phyloP scores from a whole-genome alignment of 2,888 invertebrate genomes.

The Euzetes globulus region DNA sequence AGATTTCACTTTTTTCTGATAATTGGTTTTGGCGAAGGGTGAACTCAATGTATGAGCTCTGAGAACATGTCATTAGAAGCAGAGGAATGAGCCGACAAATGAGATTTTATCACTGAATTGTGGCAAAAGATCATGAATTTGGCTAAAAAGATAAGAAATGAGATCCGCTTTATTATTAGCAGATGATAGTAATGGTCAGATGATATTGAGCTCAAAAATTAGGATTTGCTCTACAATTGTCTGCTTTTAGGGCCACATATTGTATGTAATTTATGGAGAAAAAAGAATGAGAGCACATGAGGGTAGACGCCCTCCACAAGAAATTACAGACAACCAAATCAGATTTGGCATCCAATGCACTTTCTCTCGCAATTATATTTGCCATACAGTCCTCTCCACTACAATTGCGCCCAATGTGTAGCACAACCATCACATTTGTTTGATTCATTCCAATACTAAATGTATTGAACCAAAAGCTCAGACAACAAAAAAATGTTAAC shows the following conservation, averaged over 20 bases:
- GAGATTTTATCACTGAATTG: slow-evolving; percentile 18
- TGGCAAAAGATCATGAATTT: slow-evolving; percentile 9
- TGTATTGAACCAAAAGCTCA: background rate
- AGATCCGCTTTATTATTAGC: slow-evolving; percentile 6
- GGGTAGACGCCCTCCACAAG: background rate
- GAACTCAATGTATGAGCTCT: background rate
- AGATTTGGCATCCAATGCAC: background rate
- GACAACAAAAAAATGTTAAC: background rate
- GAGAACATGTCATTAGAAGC: slow-evolving; percentile 10
- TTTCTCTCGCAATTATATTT: background rate
- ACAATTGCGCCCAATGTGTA: too few species aligned
- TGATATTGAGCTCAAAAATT: slow-evolving; percentile 10
- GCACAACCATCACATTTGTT: too few species aligned
- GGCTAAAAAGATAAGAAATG: slow-evolving; percentile 6
- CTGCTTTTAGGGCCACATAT: background rate
- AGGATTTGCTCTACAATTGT: slow-evolving; percentile 7
- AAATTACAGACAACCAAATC: slow-evolving; percentile 18
- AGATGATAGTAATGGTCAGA: slow-evolving; percentile 9
- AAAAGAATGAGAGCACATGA: slow-evolving; percentile 8
- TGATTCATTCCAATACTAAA: too few species aligned
- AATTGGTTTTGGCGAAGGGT: background rate
- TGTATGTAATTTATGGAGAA: slow-evolving; percentile 10
- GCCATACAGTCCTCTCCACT: background rate
- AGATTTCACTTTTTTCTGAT: slow-evolving; percentile 7
- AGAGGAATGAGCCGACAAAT: background rate